These are phyloP conservation scores for Chironomus tepperi DNA, from an alignment of 1,140 invertebrate genomes.

Conservation along the genomic window DNA sequence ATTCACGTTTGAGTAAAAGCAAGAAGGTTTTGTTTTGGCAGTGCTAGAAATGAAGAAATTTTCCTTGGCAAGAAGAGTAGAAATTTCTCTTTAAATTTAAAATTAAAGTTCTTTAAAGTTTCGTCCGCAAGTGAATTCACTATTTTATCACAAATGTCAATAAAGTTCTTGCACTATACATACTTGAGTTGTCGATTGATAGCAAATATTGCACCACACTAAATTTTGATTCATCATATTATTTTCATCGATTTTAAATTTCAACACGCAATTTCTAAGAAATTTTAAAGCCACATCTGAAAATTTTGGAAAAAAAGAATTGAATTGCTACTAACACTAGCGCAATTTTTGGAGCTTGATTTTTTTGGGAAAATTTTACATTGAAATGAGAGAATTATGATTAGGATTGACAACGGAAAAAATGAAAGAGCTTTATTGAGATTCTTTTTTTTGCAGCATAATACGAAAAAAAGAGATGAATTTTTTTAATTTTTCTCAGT, in stretches of 20 bases:
- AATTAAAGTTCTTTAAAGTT: too few species aligned
- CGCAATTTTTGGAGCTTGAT: slow-evolving; percentile 5
- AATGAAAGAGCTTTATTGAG: too few species aligned
- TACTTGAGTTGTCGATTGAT: neutral
- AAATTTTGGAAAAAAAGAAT: neutral
- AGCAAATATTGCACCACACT: neutral
- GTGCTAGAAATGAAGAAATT: too few species aligned
- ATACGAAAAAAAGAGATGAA: too few species aligned
- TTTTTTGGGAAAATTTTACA: slow-evolving; percentile 14
- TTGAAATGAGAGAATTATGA: too few species aligned
- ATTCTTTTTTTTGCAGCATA: too few species aligned
- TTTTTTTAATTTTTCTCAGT: too few species aligned
- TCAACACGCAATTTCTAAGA: neutral
- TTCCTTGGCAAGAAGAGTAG: too few species aligned
- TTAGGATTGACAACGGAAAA: too few species aligned
- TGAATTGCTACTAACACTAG: neutral
- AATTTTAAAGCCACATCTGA: neutral
- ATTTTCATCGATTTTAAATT: neutral
- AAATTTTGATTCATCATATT: neutral
- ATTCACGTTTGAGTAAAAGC: neutral
- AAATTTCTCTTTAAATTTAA: too few species aligned
- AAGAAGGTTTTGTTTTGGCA: neutral
- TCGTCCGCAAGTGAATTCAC: neutral
- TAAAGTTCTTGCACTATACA: neutral
- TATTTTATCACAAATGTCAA: neutral